Percentiles rank a stretch among this genome's conserved stretches.
Conservation (phyloP, 2,888 invertebrate genomes). For the Frankliniella fusca region DNA sequence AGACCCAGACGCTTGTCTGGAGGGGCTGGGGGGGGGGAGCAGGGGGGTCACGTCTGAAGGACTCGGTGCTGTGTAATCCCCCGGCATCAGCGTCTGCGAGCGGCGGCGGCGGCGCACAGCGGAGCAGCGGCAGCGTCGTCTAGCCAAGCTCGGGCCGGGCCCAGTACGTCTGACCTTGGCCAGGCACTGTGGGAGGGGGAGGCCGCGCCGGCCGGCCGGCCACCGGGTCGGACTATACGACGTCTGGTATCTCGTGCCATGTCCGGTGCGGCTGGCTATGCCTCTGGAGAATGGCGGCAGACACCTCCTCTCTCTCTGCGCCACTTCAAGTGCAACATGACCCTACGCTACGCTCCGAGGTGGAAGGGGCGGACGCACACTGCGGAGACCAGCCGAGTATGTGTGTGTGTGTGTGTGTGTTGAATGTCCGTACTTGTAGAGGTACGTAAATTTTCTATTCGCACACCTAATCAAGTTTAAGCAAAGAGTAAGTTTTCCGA, state of each 20-base stretch:
- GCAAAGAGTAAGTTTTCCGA: no score
- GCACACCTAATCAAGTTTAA: no score
- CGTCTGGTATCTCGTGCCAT: neutral
- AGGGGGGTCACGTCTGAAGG: neutral
- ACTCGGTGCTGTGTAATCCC: neutral
- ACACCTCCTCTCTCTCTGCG: no score
- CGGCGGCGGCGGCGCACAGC: neutral
- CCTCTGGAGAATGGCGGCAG: no score
- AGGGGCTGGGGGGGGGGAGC: neutral
- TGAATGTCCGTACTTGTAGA: neutral
- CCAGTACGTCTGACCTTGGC: slow-evolving; percentile 4
- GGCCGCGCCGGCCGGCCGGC: neutral
- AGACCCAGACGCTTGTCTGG: slow-evolving; percentile 5
- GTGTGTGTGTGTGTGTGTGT: neutral
- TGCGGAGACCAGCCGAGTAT: no score
- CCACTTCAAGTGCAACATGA: no score
- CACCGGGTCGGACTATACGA: neutral
- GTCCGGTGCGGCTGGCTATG: neutral
- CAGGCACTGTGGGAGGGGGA: neutral
- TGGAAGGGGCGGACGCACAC: no score
- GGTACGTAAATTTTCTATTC: no score
- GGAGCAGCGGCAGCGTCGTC: neutral
- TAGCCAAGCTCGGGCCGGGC: neutral
- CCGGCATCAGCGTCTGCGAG: neutral
- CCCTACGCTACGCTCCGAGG: no score